Base-by-base conservation (phyloP, 2,113 vertebrate species). In the Alaudala cheleensis region DNA sequence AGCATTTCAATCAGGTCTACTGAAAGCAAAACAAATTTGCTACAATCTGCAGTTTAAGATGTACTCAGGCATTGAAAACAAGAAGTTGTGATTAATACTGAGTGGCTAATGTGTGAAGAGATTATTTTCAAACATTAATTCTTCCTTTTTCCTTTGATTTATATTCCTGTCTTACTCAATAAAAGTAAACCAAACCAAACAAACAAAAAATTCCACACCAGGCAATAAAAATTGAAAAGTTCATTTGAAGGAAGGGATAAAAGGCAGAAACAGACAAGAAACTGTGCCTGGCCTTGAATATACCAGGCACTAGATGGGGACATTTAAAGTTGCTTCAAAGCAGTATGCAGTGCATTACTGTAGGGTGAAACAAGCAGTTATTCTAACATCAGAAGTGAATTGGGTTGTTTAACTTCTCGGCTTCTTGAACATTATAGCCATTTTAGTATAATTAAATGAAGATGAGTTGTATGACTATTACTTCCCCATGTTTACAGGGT, bases 401-500 rank as follows among this genome's bases (percentile, higher is more conserved):
- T 61, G 45, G 34, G 76, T 66, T 93, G 71, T 87, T 82, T 90
- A 85, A 90, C 64, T 83, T 94, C 29, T 86, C 5, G 0, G 47
- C 71, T 97, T 96, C 90, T 96, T 90, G 92, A 95, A 56, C 70
- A 80, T 92, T 92, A 53, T 79, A 84, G 44, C 56, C 64, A 74
- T 94, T 95, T 96, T 86, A 77, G 60, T 76, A 57, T 95, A 94
- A 96, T 92, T 91, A 91, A 90, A 88, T 93, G 66, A 81, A 79
- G 65, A 70, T 86, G 61, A 85, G 53, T 42, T 94, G 79, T 39
- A 84, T 96, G 81, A 95, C 72, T 95, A n/a, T 95, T 95, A 87
- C 60, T 88, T 90, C 69, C 57, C 24, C 14, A 6, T 92, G 83
- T 90, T 96, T 86, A 84, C 56, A 84, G 37, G 81, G 29, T 57